These are phyloP conservation scores for Spheniscus humboldti DNA, from an alignment of 2,797 vertebrate genomes.

Conservation along the genomic window DNA sequence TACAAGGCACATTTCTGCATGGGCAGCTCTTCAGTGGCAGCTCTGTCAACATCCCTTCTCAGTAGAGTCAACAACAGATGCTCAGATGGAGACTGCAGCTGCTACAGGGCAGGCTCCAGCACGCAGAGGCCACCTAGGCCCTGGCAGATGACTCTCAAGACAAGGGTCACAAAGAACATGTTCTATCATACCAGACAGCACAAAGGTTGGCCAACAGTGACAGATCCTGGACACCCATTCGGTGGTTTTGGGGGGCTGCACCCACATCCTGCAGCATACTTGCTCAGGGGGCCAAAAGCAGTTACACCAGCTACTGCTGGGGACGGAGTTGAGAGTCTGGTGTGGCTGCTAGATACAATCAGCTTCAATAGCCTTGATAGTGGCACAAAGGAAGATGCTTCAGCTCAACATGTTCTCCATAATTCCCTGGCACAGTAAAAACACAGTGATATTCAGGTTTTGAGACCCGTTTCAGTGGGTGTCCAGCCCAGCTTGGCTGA, in stretches of 20 bases:
- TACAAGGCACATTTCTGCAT: background rate
- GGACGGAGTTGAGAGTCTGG: background rate
- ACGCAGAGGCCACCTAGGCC: accelerated
- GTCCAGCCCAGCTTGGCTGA: background rate
- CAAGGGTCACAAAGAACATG: background rate
- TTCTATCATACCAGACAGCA: background rate
- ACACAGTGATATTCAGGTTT: background rate
- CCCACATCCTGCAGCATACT: background rate
- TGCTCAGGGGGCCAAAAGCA: background rate
- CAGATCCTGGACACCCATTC: background rate
- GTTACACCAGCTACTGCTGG: background rate
- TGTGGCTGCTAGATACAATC: background rate
- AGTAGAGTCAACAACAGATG: background rate
- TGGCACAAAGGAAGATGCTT: background rate
- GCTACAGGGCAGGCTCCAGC: background rate
- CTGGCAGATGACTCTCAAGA: background rate
- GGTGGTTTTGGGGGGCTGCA: background rate
- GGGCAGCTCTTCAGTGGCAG: background rate
- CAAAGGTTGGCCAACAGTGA: background rate
- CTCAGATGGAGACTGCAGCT: background rate
- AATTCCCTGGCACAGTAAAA: background rate
- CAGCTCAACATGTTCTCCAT: background rate
- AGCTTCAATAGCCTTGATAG: background rate
- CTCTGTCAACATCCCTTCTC: background rate
- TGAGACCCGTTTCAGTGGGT: background rate